Conservation (phyloP, 1,140 invertebrate species). For the Tribolium madens region DNA sequence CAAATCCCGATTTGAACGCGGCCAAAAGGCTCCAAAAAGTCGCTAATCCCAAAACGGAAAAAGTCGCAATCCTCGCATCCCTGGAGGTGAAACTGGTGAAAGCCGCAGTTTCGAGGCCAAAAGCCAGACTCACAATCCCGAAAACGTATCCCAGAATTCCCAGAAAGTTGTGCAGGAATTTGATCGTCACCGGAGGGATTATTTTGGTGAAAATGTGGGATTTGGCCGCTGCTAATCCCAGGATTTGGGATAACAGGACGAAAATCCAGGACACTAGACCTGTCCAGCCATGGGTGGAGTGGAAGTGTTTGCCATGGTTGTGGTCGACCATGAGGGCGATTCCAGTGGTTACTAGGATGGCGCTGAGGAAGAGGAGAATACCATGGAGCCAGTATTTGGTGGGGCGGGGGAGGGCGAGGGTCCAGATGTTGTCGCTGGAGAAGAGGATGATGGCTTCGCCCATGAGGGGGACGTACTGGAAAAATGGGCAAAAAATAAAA, state of each 20-base stretch:
- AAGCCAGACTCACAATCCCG: slow-evolving; percentile 34
- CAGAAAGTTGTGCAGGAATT: slow-evolving; percentile 29
- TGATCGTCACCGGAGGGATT: not conserved
- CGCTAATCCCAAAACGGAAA: not conserved
- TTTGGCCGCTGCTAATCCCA: slow-evolving; percentile 11
- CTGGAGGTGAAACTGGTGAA: slow-evolving; percentile 5
- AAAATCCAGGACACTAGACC: slow-evolving; percentile 40
- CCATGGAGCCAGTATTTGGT: slow-evolving; percentile 41
- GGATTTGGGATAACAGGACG: slow-evolving; percentile 19
- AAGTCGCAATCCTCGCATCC: not conserved
- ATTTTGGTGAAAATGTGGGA: not conserved
- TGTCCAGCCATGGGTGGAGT: slow-evolving; percentile 18
- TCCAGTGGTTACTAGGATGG: slow-evolving; percentile 18
- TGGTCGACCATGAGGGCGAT: not conserved
- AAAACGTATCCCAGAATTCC: slow-evolving; percentile 23
- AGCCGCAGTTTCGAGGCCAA: not conserved
- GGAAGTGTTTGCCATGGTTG: slow-evolving; percentile 14
- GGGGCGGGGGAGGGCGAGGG: not conserved
- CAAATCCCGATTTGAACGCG: not conserved
- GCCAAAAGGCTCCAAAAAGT: slow-evolving; percentile 14
- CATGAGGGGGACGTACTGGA: slow-evolving; percentile 39
- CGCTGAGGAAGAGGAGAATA: slow-evolving; percentile 13
- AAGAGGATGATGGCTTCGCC: slow-evolving; percentile 34
- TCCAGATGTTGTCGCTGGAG: slow-evolving; percentile 21
- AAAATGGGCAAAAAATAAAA: not conserved